Conservation (phyloP, 2,888 invertebrate genomes). For the Athalia rosae region DNA sequence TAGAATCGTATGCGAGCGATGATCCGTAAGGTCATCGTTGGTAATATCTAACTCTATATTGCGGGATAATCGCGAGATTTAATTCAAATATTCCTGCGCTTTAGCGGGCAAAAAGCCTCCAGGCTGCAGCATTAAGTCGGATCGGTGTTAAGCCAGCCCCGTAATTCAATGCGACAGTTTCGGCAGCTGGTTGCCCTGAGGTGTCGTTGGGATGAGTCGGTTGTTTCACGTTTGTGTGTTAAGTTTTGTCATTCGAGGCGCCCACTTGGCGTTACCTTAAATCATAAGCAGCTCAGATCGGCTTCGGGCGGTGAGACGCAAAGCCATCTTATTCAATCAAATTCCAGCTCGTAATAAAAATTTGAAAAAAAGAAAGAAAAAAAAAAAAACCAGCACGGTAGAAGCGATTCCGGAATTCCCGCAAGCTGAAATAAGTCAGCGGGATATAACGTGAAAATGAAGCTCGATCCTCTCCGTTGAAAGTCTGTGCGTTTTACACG, state of each 20-base stretch:
- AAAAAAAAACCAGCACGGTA: too few species aligned
- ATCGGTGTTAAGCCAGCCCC: constrained; percentile 37
- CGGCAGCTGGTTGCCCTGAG: constrained; percentile 39
- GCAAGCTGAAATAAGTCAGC: too few species aligned
- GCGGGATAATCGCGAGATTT: background rate
- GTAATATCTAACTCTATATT: too few species aligned
- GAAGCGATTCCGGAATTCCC: background rate
- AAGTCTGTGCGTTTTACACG: too few species aligned
- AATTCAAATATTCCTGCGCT: background rate
- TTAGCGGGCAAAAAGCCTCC: constrained; percentile 16
- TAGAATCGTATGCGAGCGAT: too few species aligned
- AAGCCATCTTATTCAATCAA: constrained; percentile 40
- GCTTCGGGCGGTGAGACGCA: constrained; percentile 21
- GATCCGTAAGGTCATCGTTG: constrained; percentile 8
- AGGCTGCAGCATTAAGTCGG: constrained; percentile 28
- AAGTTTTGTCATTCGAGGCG: constrained; percentile 24
- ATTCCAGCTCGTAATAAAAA: constrained; percentile 8
- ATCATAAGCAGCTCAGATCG: constrained; percentile 32
- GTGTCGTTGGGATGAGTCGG: constrained; percentile 19
- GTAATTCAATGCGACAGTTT: constrained; percentile 42
- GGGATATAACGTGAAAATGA: background rate
- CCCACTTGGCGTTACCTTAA: constrained; percentile 25
- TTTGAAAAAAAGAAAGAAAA: too few species aligned
- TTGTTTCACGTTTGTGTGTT: constrained; percentile 32
- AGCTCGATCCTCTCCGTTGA: too few species aligned